Base-by-base conservation (phyloP, 2,113 vertebrate species). In the Puffinus mauretanicus region DNA sequence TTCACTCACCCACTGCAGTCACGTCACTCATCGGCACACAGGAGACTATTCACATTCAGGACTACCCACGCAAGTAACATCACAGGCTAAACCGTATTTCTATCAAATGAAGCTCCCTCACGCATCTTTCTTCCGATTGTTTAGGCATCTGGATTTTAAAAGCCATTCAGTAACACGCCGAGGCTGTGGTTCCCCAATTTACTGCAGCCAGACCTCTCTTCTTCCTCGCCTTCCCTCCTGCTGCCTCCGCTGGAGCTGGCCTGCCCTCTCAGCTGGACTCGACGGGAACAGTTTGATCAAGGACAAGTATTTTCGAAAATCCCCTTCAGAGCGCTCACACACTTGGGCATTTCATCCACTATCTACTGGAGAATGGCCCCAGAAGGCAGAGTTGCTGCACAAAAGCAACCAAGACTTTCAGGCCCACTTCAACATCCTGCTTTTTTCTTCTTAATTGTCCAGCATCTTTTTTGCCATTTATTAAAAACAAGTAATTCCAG, bases 1-100 rank as follows among this genome's bases (percentile, higher is more conserved):
- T 10, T 29, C 65, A 26, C 11, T 71, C 72, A 25, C 18, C 62
- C 40, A 29, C 66, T 32, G n/a, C 57, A 57, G 47, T 47, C 57
- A 16, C 0, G 0, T 47, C 66, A 25, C 42, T 73, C 36, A 36
- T 57, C 13, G 0, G 66, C 75, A 65, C 44, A 26, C 22, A 9
- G 40, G 21, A 81, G 22, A 49, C 26, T 21, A 7, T 36, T 60
- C 38, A 30, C 9, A 0, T 46, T 52, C 29, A 44, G 34, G 27
- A 80, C 44, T 66, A 67, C 14, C 27, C 71, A 65, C 70, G 36
- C 26, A 54, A 70, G 27, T 32, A 52, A 38, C 6, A 1, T 51
- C 64, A 71, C 36, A 64, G 72, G 60, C 57, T 34, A 73, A 26
- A 71, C 46, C 0, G 0, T 42, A 5, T 16, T 73, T 78, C 40